Base-by-base conservation (phyloP, 2,888 invertebrate species). In the Leptinotarsa juncta region DNA sequence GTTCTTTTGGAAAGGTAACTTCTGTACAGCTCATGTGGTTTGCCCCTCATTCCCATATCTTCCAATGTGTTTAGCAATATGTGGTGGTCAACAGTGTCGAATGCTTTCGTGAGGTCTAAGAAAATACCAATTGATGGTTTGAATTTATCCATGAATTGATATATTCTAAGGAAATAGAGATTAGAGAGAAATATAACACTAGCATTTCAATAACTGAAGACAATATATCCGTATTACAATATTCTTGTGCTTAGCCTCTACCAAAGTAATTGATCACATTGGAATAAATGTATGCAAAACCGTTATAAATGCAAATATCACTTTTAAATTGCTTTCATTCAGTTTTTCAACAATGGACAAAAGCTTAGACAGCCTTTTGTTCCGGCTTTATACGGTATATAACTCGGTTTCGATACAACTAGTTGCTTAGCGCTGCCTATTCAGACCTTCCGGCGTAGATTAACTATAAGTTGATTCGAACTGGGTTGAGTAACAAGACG, bases 271-370 rank as follows among this genome's bases (percentile, higher is more conserved):
- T 0, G 20, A 57, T 57, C 23, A 23, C 57, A 57, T 18, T 15
- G 23, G 26, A 57, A 26, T 57, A 23, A 57, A 57, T 57, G 10
- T 4, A 23, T 57, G 57, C 57, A 23, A 26, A 26, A 57, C 57
- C 57, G 57, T 57, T 57, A 23, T 20, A 15, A 57, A 57, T 57
- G 57, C 57, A 57, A 57, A 57, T 57, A 57, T 57, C 57, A 57
- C 57, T 57, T 23, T 23, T 57, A 3, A 57, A 57, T 57, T 57
- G 23, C 57, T 57, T 23, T 4, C 57, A 57, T 57, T 57, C 14
- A 26, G 15, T 57, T 57, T 57, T 42, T 23, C 15, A 57, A 57
- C 23, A 57, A 57, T 57, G 57, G 26, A 23, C 57, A 23, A 23
- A 57, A 18, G 57, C 57, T 26, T 4, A 57, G 15, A 23, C 15